phyloP scores from a whole-genome alignment of 2,888 invertebrate genomes.

The Tenthredo mesomela region DNA sequence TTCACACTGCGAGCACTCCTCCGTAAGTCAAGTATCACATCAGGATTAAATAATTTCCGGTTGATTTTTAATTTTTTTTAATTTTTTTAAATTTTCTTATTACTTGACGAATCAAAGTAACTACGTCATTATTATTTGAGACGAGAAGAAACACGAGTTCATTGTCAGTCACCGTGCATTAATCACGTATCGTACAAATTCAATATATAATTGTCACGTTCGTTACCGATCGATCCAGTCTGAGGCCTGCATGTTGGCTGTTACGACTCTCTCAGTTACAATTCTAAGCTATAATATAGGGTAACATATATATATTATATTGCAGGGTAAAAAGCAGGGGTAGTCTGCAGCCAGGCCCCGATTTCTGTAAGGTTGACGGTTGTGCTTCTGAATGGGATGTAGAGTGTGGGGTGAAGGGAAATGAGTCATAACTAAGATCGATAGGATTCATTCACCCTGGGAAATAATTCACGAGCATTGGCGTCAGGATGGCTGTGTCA shows the following conservation, averaged over 20 bases:
- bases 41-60: conserved; percentile 8
- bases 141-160: neutral
- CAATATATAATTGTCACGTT: conserved; percentile 34
- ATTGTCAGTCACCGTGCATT: neutral
- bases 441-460: conserved; percentile 59
- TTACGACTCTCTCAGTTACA: neutral
- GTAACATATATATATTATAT: neutral
- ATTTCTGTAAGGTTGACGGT: conserved; percentile 34
- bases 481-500: conserved; percentile 41
- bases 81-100: neutral
- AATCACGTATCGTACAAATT: neutral
- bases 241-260: neutral
- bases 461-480: conserved; percentile 59
- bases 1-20: neutral
- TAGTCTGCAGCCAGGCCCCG: neutral
- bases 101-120: neutral
- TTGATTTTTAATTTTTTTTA: neutral
- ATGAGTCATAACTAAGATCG: conserved; percentile 61
- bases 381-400: conserved; percentile 44
- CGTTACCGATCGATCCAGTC: conserved; percentile 16
- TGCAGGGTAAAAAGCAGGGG: conserved; percentile 7
- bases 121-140: conserved; percentile 10
- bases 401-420: conserved; percentile 51
- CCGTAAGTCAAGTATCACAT: neutral
- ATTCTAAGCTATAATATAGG: conserved; percentile 26